phyloP scores from a whole-genome alignment of 2,113 vertebrate genomes.

The Irena cyanogastra region DNA sequence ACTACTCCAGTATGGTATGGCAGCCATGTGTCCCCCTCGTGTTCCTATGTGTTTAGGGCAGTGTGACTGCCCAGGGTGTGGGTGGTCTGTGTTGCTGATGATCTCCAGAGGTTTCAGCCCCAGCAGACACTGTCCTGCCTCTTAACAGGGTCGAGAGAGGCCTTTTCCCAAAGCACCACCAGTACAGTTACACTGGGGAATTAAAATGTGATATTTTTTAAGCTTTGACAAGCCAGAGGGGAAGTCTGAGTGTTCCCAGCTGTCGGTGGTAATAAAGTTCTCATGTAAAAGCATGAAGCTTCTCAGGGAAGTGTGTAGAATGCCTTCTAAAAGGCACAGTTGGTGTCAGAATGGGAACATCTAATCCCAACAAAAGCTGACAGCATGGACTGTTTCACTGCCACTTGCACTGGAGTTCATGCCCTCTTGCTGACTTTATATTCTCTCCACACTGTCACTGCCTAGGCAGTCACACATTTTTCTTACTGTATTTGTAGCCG shows the following conservation, averaged over 20 bases:
- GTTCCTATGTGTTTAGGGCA: background rate
- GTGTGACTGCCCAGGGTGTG: background rate
- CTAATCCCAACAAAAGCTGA: conserved; percentile 22
- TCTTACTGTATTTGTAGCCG: conserved; percentile 65
- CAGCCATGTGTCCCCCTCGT: background rate
- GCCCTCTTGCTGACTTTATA: background rate
- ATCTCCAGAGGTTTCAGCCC: background rate
- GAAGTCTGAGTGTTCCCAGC: conserved; percentile 7
- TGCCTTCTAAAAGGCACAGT: background rate
- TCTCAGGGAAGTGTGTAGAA: background rate
- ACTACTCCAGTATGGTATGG: conserved; percentile 87
- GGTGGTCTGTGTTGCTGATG: background rate
- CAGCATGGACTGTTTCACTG: background rate
- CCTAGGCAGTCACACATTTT: background rate
- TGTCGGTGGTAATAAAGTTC: background rate
- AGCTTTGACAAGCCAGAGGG: background rate
- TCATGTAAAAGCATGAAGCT: background rate
- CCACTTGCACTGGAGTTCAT: conserved; percentile 9
- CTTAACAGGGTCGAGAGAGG: background rate
- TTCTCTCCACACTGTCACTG: background rate
- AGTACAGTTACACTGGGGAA: background rate
- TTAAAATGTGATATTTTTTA: background rate
- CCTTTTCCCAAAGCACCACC: background rate
- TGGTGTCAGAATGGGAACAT: conserved; percentile 19
- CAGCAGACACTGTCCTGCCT: background rate